Base-by-base conservation (phyloP, 2,113 vertebrate species). In the Desmodus rotundus region DNA sequence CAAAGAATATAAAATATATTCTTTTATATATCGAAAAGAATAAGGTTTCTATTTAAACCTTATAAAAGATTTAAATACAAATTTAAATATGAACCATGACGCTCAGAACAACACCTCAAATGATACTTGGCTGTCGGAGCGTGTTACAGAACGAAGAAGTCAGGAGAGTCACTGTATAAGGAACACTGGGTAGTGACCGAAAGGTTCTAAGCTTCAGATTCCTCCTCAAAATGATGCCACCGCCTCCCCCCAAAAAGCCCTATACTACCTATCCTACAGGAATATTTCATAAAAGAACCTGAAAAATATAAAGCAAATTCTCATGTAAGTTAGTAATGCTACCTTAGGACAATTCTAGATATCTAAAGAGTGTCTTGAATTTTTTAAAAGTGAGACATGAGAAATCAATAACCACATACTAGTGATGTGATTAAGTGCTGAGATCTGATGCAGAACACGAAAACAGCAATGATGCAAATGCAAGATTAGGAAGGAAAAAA, bases 361-460 rank as follows among this genome's bases (percentile, higher is more conserved):
- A 77, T 17, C n/a, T 90, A 92, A 86, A 61, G 77, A 17, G 4
- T 52, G 12, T 65, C 74, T 58, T 91, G 11, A 91, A 67, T 47
- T 88, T 93, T 97, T 82, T 22, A 94, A 80, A 87, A 54, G 61
- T 31, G 58, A 84, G 26, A 83, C 88, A 89, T 73, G 28, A 88
- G 65, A 95, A 92, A 36, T 68, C 68, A 78, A 94, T 76, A 94
- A 87, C 45, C 70, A 85, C 36, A 87, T 10, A 65, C 43, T 52
- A 47, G 28, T 84, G 26, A 95, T 89, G 50, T 50, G 74, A 81
- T 17, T 82, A 41, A 65, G 33, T 76, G 65, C 70, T 0, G 14
- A 93, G 88, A 94, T 92, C 78, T 33, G 80, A 77, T 14, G 38
- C 36, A 81, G 86, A 91, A 61, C 14, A 76, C 41, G 56, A 96